A percentile compares a stretch with the other conserved stretches of the same genome.
phyloP scores from a whole-genome alignment of 1,140 invertebrate species.

The Andrena cerasifolii region DNA sequence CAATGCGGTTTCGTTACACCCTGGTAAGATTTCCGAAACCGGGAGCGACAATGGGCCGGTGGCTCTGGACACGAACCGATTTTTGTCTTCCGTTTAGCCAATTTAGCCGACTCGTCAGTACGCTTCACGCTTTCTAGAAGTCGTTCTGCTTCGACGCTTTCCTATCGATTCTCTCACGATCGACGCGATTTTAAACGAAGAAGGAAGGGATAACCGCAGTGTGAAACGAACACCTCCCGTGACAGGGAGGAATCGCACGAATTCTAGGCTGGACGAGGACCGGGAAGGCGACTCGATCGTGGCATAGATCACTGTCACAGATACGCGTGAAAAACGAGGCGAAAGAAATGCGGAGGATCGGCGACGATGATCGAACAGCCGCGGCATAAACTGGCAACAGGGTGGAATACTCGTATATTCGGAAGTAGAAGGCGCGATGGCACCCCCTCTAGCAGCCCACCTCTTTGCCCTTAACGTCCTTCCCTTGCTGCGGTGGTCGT shows the following conservation, averaged over 20 bases:
- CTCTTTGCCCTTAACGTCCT: slow-evolving; percentile 39
- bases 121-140: slow-evolving; percentile 27
- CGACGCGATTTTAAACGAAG: background rate
- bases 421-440: slow-evolving; percentile 76
- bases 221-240: no score
- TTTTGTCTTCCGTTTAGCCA: slow-evolving; percentile 42
- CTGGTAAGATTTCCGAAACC: slow-evolving; percentile 16
- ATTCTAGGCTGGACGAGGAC: no score
- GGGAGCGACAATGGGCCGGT: slow-evolving; percentile 36
- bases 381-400: slow-evolving; percentile 17
- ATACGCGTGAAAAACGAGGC: slow-evolving; percentile 8
- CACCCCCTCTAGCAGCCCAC: slow-evolving; percentile 42
- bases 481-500: slow-evolving; percentile 64
- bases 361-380: background rate
- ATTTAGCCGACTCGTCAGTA: slow-evolving; percentile 25
- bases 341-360: background rate
- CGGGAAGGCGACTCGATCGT: no score
- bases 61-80: slow-evolving; percentile 10
- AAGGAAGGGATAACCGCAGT: background rate
- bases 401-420: slow-evolving; percentile 49
- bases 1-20: slow-evolving; percentile 30
- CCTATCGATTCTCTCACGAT: background rate
- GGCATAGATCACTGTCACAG: slow-evolving; percentile 11
- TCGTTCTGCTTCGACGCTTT: background rate
- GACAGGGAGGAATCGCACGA: no score